phyloP scores from a whole-genome alignment of 2,113 vertebrate species.

The Chamaea fasciata region DNA sequence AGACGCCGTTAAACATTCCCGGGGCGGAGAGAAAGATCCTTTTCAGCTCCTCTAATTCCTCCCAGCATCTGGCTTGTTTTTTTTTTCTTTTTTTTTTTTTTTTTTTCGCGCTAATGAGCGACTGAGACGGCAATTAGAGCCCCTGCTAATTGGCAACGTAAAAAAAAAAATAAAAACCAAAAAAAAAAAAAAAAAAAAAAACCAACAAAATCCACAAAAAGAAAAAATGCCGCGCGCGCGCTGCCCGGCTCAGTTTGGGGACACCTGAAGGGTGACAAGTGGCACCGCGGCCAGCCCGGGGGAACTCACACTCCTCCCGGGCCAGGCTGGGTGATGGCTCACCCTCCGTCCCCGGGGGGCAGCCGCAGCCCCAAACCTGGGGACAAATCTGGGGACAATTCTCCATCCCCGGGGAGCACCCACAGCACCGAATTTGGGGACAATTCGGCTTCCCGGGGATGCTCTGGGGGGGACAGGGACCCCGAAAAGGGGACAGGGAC shows the following conservation, averaged over 20 bases:
- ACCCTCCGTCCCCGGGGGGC: no score
- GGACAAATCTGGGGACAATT: no score
- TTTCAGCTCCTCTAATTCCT: background rate
- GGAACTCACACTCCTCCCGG: no score
- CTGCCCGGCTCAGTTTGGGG: background rate
- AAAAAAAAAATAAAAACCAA: background rate
- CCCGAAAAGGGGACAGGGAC: no score
- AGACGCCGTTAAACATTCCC: background rate
- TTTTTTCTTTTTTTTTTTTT: no score
- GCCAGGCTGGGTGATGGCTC: no score
- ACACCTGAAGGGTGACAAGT: background rate
- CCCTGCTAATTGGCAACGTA: background rate
- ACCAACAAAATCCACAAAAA: background rate
- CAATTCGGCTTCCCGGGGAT: background rate
- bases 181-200: background rate
- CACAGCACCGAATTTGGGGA: rapidly evolving
- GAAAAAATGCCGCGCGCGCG: background rate
- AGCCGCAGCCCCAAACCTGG: no score
- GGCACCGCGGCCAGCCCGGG: background rate
- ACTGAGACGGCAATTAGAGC: slow-evolving; percentile 30
- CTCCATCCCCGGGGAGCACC: no score
- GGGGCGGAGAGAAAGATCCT: background rate
- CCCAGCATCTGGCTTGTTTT: slow-evolving; percentile 40
- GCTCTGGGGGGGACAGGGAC: background rate
- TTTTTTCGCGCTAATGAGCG: background rate